Percentiles rank a stretch among this genome's conserved stretches.
These are phyloP conservation scores for Nomada fucata DNA, from an alignment of 2,888 invertebrate genomes.

Conservation along the genomic window DNA sequence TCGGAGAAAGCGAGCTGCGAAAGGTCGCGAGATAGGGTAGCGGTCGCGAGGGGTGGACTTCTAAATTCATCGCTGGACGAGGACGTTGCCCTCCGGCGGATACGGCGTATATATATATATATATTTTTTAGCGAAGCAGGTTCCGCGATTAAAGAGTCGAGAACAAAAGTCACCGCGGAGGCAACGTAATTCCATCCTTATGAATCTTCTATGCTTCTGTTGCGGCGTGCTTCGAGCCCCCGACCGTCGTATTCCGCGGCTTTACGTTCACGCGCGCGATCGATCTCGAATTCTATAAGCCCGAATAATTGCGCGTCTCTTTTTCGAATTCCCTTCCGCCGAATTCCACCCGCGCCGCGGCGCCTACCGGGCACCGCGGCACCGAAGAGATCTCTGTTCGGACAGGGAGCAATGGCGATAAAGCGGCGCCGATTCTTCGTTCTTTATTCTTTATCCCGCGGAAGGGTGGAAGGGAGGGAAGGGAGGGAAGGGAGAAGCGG, in stretches of 20 bases:
- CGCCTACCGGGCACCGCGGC: too few relatives aligned
- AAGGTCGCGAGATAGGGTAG: slow-evolving; percentile 20
- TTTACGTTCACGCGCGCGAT: slow-evolving; percentile 30
- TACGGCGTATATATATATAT: slow-evolving; percentile 29
- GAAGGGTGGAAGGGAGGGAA: background rate
- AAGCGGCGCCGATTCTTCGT: slow-evolving; percentile 7
- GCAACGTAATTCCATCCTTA: slow-evolving; percentile 66
- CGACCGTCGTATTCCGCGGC: slow-evolving; percentile 33
- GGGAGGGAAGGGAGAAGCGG: background rate
- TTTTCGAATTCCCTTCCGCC: slow-evolving; percentile 44
- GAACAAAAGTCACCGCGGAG: slow-evolving; percentile 67
- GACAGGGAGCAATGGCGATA: background rate
- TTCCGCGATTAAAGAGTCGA: slow-evolving; percentile 65
- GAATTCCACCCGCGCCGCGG: slow-evolving; percentile 1
- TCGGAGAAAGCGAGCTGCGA: slow-evolving; percentile 2
- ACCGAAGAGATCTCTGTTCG: slow-evolving; percentile 1
- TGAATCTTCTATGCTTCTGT: slow-evolving; percentile 64
- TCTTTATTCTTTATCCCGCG: too few relatives aligned
- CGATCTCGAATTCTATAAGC: slow-evolving; percentile 60
- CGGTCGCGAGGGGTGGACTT: slow-evolving; percentile 54
- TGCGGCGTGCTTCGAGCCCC: slow-evolving; percentile 46
- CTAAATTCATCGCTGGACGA: slow-evolving; percentile 68
- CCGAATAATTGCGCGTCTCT: slow-evolving; percentile 41
- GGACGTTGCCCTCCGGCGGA: slow-evolving; percentile 66
- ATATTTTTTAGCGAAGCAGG: slow-evolving; percentile 63